A percentile compares a stretch with the other conserved stretches of the same genome.
Conservation (phyloP, 2,888 invertebrate genomes). For the Strigamia transsilvanica region DNA sequence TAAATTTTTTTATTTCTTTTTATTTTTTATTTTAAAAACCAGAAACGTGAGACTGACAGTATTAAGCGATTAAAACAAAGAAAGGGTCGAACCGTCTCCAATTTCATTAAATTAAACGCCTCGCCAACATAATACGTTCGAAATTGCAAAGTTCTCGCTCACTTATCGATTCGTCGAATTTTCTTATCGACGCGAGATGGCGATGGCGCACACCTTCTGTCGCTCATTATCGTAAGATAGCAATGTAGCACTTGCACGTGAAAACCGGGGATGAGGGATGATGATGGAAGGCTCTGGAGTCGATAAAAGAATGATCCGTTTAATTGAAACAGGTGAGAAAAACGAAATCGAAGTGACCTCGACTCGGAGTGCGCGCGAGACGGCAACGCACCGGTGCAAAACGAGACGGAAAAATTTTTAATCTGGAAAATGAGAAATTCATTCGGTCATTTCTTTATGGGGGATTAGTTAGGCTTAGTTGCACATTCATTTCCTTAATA, state of each 20-base stretch:
- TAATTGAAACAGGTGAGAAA: constrained; percentile 13
- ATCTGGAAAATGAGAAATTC: constrained; percentile 42
- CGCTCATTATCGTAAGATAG: neutral
- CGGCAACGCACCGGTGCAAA: neutral
- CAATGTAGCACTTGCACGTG: neutral
- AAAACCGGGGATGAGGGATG: neutral
- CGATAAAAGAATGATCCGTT: constrained; percentile 34
- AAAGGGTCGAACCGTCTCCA: constrained; percentile 5
- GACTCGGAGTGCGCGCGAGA: neutral
- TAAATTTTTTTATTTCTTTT: neutral
- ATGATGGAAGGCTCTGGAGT: neutral
- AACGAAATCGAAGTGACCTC: constrained; percentile 32
- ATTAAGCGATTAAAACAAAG: constrained; percentile 21
- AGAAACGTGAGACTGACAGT: neutral
- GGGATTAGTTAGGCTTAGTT: constrained; percentile 47
- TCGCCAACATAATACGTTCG: constrained; percentile 31
- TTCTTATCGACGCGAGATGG: constrained; percentile 27
- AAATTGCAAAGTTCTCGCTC: constrained; percentile 32
- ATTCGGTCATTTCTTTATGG: constrained; percentile 43
- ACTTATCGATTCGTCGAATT: constrained; percentile 25
- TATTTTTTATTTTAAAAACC: neutral
- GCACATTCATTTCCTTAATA: constrained; percentile 32
- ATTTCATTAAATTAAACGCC: constrained; percentile 43
- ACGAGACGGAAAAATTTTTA: constrained; percentile 24
- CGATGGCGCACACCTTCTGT: constrained; percentile 16